Percentiles rank a stretch among this genome's conserved stretches.
phyloP scores from a whole-genome alignment of 2,113 vertebrate species.

The Asarcornis scutulata region DNA sequence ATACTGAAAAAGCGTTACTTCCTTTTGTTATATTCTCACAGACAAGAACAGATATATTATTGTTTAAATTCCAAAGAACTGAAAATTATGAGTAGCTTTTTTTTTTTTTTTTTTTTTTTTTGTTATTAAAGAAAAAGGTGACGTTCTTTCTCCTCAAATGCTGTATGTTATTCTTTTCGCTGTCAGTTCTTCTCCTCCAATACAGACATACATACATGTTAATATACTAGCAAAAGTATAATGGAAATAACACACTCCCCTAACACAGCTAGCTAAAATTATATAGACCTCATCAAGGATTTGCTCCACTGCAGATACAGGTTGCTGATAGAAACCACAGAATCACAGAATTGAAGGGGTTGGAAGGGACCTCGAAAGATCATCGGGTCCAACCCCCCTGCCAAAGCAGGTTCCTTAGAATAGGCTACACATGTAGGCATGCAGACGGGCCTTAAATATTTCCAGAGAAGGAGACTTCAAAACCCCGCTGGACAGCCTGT shows the following conservation, averaged over 20 bases:
- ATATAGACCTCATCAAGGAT: background rate
- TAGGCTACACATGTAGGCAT: too few species aligned
- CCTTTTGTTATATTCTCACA: background rate
- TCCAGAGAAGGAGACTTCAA: too few species aligned
- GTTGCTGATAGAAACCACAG: background rate
- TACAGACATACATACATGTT: background rate
- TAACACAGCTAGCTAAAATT: background rate
- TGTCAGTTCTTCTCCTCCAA: background rate
- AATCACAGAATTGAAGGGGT: too few species aligned
- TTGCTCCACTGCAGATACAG: background rate
- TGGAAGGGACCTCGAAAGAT: too few species aligned
- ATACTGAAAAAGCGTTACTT: background rate
- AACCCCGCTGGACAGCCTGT: too few species aligned
- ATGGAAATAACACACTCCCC: background rate
- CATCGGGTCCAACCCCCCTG: too few species aligned
- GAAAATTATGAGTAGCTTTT: background rate
- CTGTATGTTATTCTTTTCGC: background rate
- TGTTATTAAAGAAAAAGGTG: background rate
- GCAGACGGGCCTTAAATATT: too few species aligned
- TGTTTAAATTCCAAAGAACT: background rate
- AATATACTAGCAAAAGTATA: background rate
- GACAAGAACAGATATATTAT: background rate
- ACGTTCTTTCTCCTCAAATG: background rate
- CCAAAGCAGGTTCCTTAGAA: too few species aligned
- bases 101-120: background rate